These are phyloP conservation scores for Prorops nasuta DNA, from an alignment of 1,140 invertebrate genomes.

Conservation along the genomic window DNA sequence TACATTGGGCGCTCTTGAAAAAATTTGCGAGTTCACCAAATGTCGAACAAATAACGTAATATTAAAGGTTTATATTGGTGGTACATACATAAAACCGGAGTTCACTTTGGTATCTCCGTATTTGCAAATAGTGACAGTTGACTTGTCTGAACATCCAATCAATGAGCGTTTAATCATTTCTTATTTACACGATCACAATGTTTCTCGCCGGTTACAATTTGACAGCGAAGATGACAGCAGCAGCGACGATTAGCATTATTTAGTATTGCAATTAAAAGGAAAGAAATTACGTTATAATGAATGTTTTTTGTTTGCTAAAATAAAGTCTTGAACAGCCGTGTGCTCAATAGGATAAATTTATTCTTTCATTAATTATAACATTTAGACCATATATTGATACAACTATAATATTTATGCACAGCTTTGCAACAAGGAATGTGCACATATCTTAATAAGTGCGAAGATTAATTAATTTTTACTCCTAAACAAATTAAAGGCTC, in stretches of 20 bases:
- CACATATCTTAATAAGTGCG: slow-evolving; percentile 28
- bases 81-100: slow-evolving; percentile 15
- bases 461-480: slow-evolving; percentile 18
- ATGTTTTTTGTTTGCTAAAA: no score
- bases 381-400: slow-evolving; percentile 33
- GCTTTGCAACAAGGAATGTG: slow-evolving; percentile 28
- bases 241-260: no score
- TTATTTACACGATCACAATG: no score
- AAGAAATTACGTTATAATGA: no score
- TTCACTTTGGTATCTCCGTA: slow-evolving; percentile 33
- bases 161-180: no score
- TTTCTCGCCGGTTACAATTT: no score
- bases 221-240: no score
- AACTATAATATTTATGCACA: slow-evolving; percentile 28
- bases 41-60: slow-evolving; percentile 28
- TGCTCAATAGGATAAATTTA: slow-evolving; percentile 18
- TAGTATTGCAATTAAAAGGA: no score
- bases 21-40: slow-evolving; percentile 26
- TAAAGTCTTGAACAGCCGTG: no score
- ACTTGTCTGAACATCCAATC: slow-evolving; percentile 14
- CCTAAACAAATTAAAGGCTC: slow-evolving; percentile 1
- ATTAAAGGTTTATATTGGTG: slow-evolving; percentile 35
- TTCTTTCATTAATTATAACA: slow-evolving; percentile 34
- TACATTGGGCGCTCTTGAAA: slow-evolving; percentile 22
- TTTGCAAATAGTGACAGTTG: slow-evolving; percentile 37